phyloP scores from a whole-genome alignment of 30 jellyfish, hydroid and myxozoan genomes.

The Aurelia sp. region DNA sequence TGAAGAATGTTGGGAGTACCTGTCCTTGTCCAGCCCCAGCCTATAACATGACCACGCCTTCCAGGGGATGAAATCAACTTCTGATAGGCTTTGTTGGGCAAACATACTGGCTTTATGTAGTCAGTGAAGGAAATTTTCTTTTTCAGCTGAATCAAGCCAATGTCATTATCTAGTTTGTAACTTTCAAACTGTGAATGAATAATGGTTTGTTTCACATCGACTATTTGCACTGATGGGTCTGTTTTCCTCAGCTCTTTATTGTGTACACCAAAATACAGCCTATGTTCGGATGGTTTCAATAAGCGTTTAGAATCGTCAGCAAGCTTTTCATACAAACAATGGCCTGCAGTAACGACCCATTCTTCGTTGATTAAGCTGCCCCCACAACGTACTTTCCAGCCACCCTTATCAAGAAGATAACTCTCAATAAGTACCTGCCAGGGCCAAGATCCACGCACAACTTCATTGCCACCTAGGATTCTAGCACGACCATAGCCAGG shows the following conservation, averaged over 20 bases:
- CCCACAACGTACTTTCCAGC: constrained; percentile 96
- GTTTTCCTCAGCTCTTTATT: constrained; percentile 66
- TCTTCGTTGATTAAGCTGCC: constrained; percentile 88
- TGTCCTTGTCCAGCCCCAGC: constrained; percentile 93
- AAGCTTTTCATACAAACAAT: constrained; percentile 81
- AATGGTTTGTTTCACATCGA: constrained; percentile 45
- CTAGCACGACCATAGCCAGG: constrained; percentile 79
- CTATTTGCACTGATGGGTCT: constrained; percentile 56
- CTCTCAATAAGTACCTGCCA: constrained; percentile 98
- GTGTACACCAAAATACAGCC: constrained; percentile 90
- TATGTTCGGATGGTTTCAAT: constrained; percentile 72
- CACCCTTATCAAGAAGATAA: constrained; percentile 43
- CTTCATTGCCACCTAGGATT: constrained; percentile 86
- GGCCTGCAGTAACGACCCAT: constrained; percentile 99
- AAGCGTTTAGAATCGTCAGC: constrained; percentile 45
- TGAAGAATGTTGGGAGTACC: constrained; percentile 72
- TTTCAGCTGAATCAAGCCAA: constrained; percentile 86
- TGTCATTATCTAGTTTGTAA: constrained; percentile 81
- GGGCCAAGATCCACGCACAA: constrained; percentile 95
- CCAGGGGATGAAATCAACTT: constrained; percentile 52
- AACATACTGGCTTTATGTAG: constrained; percentile 87
- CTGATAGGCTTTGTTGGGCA: constrained; percentile 78
- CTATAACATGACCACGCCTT: constrained; percentile 84
- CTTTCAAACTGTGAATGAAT: constrained; percentile 77
- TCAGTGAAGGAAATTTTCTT: constrained; percentile 61